Conservation (phyloP, 2,113 vertebrate genomes). For the Gymnogyps californianus region DNA sequence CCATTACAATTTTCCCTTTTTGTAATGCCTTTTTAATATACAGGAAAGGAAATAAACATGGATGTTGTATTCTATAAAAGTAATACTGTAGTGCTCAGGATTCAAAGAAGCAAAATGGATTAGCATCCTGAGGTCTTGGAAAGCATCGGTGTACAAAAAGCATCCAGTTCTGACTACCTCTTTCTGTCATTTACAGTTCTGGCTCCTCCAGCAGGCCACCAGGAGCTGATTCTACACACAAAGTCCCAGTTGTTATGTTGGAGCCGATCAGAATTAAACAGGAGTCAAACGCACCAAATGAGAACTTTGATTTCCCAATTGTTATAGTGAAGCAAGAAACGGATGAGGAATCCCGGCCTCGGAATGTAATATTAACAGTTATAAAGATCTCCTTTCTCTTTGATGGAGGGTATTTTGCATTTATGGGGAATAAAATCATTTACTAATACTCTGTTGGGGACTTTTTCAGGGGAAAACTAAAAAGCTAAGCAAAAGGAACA, state of each 20-base stretch:
- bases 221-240: conserved; percentile 81
- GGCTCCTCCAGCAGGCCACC: conserved; percentile 77
- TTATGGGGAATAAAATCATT: background rate
- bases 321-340: conserved; percentile 80
- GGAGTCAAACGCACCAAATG: conserved; percentile 68
- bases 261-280: conserved; percentile 81
- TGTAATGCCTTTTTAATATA: background rate
- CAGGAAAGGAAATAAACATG: background rate
- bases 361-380: conserved; percentile 67
- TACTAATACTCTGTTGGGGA: background rate
- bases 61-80: background rate
- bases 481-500: background rate
- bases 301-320: conserved; percentile 79
- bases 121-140: background rate
- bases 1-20: background rate
- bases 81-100: background rate
- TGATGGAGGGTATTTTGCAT: background rate
- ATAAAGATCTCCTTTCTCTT: background rate
- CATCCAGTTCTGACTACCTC: background rate
- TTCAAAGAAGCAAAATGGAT: background rate
- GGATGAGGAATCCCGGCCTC: conserved; percentile 70
- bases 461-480: background rate
- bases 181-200: conserved; percentile 62
- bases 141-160: background rate
- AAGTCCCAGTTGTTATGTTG: conserved; percentile 76